Evolutionary conservation across 2,797 vertebrate genomes (phyloP).

Genomic region (Glossophaga mutica): DNA sequence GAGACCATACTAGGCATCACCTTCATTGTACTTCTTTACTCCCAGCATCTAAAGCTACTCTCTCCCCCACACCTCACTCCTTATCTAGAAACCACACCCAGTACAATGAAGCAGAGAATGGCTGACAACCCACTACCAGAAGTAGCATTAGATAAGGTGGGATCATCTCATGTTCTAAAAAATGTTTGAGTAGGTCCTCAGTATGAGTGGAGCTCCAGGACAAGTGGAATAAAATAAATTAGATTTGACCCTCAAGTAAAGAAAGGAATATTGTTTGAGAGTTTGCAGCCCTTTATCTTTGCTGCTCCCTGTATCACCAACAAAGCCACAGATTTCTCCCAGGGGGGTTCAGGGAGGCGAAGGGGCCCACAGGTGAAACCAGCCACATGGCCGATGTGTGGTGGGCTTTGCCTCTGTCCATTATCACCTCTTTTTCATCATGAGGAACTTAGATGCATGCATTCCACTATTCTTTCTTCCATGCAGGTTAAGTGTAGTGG

Average conservation of each 20-base stretch:
- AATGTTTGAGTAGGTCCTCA: neutral
- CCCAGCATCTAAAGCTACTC: neutral
- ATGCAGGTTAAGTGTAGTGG: neutral
- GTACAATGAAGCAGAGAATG: neutral
- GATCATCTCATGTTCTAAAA: neutral
- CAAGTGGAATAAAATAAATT: neutral
- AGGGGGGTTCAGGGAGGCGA: neutral
- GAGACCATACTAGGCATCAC: too few relatives aligned
- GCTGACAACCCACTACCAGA: neutral
- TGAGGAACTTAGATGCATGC: neutral
- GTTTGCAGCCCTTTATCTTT: neutral
- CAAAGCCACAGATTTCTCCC: neutral
- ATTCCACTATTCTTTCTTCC: neutral
- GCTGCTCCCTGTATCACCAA: neutral
- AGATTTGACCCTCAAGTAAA: neutral
- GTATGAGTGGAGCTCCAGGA: neutral
- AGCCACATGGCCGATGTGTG: neutral
- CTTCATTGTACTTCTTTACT: neutral
- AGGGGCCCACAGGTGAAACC: neutral
- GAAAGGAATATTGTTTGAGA: neutral
- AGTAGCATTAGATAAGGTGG: neutral
- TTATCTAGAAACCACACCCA: neutral
- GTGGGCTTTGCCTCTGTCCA: neutral
- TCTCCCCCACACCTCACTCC: neutral
- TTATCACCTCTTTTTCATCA: neutral